Base-by-base conservation (phyloP, 2,888 invertebrate genomes). In the Apodemia mormo region DNA sequence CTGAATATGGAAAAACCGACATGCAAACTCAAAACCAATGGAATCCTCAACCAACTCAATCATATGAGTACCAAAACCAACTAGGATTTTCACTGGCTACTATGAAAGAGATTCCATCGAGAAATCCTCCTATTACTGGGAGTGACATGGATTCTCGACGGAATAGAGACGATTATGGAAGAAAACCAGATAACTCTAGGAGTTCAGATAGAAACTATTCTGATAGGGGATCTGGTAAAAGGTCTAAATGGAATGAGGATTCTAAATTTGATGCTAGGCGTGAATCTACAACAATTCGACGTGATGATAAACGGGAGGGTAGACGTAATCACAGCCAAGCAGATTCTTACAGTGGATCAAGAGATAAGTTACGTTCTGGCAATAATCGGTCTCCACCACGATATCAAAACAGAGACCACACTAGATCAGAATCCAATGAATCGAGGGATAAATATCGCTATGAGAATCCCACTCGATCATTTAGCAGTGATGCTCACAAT, bases 11-110 rank as follows among this genome's bases (percentile, higher is more conserved):
- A 61, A 9, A 29, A 61, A 61, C 30, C 12, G 33, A 33, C 5
- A 12, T 61, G 61, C 61, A 30, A 33, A 12, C 12, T 12, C 54
- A 70, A 58, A 72, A 54, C 45, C 67, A 61, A 45, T 72, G 70
- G 70, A 66, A 43, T 49, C 14, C 49, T 22, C 49, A 58, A 43
- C 68, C 67, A 68, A 29, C 52, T 14, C 64, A 45, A 12, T 10
- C 70, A 14, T 33, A 61, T 14, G 30, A 14, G 30, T 61, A 61
- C 8, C 58, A 61, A 30, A 2, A 14, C 5, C 61, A 61, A 14
- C 14, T 14, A 2, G 61, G 33, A 61, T 3, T 5, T 33, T 61
- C 61, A 2, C 61, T 33, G 61, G 5, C 61, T 49, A 12, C 12
- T 45, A 45, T 45, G 45, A 45, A 10, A 12, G 45, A 45, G 12